Evolutionary conservation across 2,888 invertebrate species (phyloP).

Genomic region (Drosophila algonquin): DNA sequence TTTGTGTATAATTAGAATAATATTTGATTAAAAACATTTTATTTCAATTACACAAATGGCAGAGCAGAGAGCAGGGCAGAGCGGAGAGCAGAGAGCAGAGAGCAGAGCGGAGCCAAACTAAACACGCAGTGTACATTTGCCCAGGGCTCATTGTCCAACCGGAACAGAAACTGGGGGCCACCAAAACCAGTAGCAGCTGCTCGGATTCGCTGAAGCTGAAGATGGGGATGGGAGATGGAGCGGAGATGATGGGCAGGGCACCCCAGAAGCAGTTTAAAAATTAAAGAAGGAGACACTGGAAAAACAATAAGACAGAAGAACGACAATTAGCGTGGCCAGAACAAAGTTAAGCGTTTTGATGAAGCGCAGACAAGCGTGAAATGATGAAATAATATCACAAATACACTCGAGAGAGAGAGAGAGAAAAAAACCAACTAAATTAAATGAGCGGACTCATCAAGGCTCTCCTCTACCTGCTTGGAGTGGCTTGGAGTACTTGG

Average conservation of each 20-base stretch:
- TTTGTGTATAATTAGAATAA: conserved; percentile 75
- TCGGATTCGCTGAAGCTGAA: conserved; percentile 41
- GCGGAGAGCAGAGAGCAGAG: conserved; percentile 14
- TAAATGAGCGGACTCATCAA: conserved; percentile 55
- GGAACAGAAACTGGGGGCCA: conserved; percentile 25
- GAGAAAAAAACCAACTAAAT: conserved; percentile 41
- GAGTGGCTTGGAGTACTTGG: neutral
- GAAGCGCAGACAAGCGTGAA: conserved; percentile 53
- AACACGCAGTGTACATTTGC: conserved; percentile 58
- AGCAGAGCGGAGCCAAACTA: conserved; percentile 41
- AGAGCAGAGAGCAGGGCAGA: conserved; percentile 31
- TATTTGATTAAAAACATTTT: conserved; percentile 79
- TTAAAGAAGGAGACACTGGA: conserved; percentile 30
- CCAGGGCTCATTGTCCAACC: conserved; percentile 55
- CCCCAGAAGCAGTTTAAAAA: conserved; percentile 45
- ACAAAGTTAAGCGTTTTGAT: conserved; percentile 70
- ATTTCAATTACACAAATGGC: conserved; percentile 73
- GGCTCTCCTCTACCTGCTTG: conserved; percentile 15
- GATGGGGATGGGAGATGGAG: conserved; percentile 38
- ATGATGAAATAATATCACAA: conserved; percentile 70
- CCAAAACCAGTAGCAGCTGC: conserved; percentile 50
- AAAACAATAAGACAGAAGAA: conserved; percentile 61
- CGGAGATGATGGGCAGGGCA: conserved; percentile 30
- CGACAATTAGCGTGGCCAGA: conserved; percentile 65
- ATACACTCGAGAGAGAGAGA: conserved; percentile 1